Base-by-base conservation (phyloP, 2,888 invertebrate species). In the Cataglyphis livida region DNA sequence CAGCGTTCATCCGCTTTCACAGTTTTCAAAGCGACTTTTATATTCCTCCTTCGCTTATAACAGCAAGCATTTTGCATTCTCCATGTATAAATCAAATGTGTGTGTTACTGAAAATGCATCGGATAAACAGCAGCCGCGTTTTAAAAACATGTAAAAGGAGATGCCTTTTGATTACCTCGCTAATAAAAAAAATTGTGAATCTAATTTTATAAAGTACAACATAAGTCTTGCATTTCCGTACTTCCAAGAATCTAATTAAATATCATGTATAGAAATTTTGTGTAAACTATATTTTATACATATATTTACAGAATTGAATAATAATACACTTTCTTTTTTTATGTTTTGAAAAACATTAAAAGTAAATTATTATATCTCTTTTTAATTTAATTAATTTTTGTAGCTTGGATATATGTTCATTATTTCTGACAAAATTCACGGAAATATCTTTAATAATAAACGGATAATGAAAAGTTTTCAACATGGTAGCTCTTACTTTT, bases 21-120 rank as follows among this genome's bases (percentile, higher is more conserved):
- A 81, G 81, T 81, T 86, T 86, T 88, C 79, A 88, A 83, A 86
- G 88, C 64, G 75, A 86, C 82, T 81, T 85, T 85, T 78, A 88
- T 65, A 70, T 84, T 59, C 28, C 83, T 79, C 70, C 65, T 71
- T 66, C 15, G 65, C 78, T 85, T 70, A 51, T 54, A 54, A 54
- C 44, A 81, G 57, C 61, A 79, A 76, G 73, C 84, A 79, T 84
- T 88, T 88, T 83, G 70, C 66, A 74, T 87, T 88, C 88, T 87
- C 81, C 38, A 65, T 81, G n/a, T 85, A 79, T 25, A 3, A 32
- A 38, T 76, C 57, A 61, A 79, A 70, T 32, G 51, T 21, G 51
- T 21, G 1, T 35, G 21, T 44, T 25, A n/a, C 21, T 66, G 57
- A 66, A 76, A 21, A 57, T 44, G 32, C 41, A 70, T 61, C 18